Evolutionary conservation across 2,113 vertebrate species (phyloP), one percentile per base, ranked within the genome.

Genomic region (Nasalis larvatus): DNA sequence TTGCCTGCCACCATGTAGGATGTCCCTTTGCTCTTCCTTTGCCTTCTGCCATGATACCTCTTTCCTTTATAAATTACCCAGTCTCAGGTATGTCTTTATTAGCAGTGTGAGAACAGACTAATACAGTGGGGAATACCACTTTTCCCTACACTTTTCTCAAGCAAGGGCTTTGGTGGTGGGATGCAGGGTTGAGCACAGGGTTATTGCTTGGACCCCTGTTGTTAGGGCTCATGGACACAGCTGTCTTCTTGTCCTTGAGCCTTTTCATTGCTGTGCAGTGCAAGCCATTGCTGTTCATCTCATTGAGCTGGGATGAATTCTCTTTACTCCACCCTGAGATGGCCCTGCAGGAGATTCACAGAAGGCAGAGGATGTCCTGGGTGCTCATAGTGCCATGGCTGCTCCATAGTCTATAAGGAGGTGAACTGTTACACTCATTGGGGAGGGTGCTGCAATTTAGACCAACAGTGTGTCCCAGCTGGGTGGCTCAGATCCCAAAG

Each of bases 401-500:
- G 66, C 52, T 17, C 92, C 16, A 74, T 54, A 58, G 71, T 74
- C 71, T 84, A 8, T 35, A 45, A 86, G 87, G 86, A 81, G 49
- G 56, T 77, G 45, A 89, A 52, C 86, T 89, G 56, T 81, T 40
- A 40, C 27, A 23, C 27, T 82, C 71, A 3, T 1, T 49, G 45
- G 68, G 69, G 89, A 94, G 71, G 69, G 49, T 42, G 40, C 84
- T 71, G n/a, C 3, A 18, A 71, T 89, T 92, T 69, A 89, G 81
- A 95, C 45, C 6, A 4, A 58, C 32, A 23, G 94, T n/a, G 3
- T 56, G 92, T 88, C 92, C 90, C 97, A 97, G 97, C 98, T 97
- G 92, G 95, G 95, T 92, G 97, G 95, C 97, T 96, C 4, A 1
- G 87, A 82, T 96, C 90, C 97, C 92, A 21, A 76, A 84, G 42